Conservation (phyloP, 2,888 invertebrate species). For the Girardia tigrina region DNA sequence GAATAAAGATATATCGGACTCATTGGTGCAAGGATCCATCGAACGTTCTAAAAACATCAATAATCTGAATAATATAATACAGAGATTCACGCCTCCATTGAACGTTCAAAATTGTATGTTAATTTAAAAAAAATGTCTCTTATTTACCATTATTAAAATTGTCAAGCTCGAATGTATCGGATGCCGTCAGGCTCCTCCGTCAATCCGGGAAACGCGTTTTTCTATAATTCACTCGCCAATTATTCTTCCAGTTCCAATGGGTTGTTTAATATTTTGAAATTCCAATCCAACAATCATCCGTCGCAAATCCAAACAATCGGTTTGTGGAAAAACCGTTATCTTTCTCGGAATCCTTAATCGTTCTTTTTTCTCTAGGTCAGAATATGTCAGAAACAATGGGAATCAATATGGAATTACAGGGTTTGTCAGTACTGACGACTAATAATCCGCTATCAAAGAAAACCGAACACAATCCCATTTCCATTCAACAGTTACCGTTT, state of each 20-base stretch:
- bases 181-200: neutral
- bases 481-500: constrained; percentile 5
- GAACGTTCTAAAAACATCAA: neutral
- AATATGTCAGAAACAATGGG: neutral
- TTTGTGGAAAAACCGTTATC: neutral
- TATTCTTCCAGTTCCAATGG: neutral
- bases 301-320: neutral
- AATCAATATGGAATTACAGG: neutral
- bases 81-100: neutral
- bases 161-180: neutral
- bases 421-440: neutral
- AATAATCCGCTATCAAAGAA: neutral
- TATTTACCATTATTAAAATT: neutral
- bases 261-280: neutral
- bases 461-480: neutral
- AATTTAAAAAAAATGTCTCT: neutral
- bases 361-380: neutral
- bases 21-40: neutral
- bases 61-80: neutral
- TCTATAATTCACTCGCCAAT: neutral
- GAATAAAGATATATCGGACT: neutral
- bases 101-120: neutral
- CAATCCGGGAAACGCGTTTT: neutral
- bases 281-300: neutral
- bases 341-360: neutral